A percentile compares a stretch with the other conserved stretches of the same genome.
These are phyloP conservation scores for Phoeniculus purpureus DNA, from an alignment of 2,797 vertebrate species.

Conservation along the genomic window DNA sequence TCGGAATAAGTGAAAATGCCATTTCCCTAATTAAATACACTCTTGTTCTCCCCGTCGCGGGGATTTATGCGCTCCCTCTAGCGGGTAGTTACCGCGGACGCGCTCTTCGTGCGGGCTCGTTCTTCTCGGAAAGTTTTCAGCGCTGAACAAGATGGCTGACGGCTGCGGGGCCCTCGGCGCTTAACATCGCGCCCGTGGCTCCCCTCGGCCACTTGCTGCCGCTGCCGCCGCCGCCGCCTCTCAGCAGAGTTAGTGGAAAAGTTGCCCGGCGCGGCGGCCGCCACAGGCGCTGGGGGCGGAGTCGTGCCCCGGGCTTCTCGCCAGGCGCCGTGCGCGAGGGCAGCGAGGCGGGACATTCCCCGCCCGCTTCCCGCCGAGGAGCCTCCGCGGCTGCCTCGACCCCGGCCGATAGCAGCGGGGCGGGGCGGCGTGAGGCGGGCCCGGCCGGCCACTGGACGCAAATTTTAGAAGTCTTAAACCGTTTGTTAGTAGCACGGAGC, in stretches of 20 bases:
- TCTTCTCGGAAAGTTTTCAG: neutral
- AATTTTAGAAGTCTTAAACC: neutral
- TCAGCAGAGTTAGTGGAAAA: neutral
- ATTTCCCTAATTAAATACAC: neutral
- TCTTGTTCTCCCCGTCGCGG: neutral
- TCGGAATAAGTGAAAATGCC: constrained; percentile 3
- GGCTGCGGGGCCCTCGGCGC: neutral
- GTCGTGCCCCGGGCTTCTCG: neutral
- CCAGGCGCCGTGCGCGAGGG: fast-evolving
- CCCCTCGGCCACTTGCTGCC: neutral
- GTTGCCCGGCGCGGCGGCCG: neutral
- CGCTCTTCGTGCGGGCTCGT: neutral
- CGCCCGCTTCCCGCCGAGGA: neutral
- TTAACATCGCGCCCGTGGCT: neutral
- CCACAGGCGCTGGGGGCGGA: neutral
- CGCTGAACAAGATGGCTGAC: constrained; percentile 75
- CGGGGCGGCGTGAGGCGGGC: neutral
- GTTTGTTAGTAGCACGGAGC: neutral
- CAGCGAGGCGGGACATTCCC: no score
- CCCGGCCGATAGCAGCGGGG: neutral
- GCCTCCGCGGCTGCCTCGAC: no score
- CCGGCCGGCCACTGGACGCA: fast-evolving
- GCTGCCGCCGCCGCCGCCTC: neutral
- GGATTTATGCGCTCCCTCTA: constrained; percentile 72
- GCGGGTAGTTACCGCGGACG: neutral